Evolutionary conservation across 2,888 invertebrate genomes (phyloP).

Genomic region (Hyposoter didymator): DNA sequence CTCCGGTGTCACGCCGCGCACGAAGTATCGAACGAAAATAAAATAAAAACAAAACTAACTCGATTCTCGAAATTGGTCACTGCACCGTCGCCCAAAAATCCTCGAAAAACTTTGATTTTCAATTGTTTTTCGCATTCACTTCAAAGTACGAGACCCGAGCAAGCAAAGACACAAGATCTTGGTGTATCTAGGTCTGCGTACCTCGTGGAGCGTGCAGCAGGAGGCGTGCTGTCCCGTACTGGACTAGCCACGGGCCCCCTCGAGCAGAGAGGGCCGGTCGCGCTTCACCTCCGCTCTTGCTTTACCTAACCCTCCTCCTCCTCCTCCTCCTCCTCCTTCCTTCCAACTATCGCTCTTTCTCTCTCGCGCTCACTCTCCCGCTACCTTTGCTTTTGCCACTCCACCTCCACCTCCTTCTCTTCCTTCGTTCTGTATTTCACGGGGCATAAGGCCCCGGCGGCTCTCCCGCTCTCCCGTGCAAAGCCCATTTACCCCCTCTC

Average conservation of each 20-base stretch:
- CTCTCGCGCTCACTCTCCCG: conserved; percentile 63
- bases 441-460: conserved; percentile 67
- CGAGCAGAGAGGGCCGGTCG: conserved; percentile 83
- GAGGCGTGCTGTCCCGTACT: conserved; percentile 84
- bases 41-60: conserved; percentile 9
- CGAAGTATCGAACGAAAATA: not conserved
- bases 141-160: conserved; percentile 46
- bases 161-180: conserved; percentile 61
- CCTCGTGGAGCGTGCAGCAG: conserved; percentile 83
- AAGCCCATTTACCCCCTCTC: conserved; percentile 54
- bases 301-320: conserved; percentile 75
- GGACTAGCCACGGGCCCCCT: conserved; percentile 83
- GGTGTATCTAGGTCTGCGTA: conserved; percentile 76
- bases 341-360: conserved; percentile 30
- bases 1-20: conserved; percentile 26
- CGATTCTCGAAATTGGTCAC: not conserved
- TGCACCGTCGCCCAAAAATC: conserved; percentile 13
- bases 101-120: not conserved
- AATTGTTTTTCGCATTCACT: not conserved
- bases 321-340: conserved; percentile 71
- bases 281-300: conserved; percentile 81
- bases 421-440: conserved; percentile 66
- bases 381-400: conserved; percentile 60
- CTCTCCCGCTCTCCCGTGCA: conserved; percentile 68
- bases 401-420: conserved; percentile 70